These are phyloP conservation scores for Oophaga pumilio DNA, from an alignment of 2,113 vertebrate species.

Conservation along the genomic window DNA sequence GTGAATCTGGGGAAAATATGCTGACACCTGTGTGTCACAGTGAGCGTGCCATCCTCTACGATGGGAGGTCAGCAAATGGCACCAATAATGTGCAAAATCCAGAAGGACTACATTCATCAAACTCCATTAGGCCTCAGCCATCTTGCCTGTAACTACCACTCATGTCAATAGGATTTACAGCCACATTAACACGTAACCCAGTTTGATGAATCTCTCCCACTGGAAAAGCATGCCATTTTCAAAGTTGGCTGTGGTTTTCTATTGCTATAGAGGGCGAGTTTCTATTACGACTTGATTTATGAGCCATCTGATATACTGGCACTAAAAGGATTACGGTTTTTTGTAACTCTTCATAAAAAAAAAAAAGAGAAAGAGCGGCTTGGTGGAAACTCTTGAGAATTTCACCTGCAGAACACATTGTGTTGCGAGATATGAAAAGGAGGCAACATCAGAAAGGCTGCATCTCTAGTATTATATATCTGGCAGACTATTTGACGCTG, in stretches of 20 bases:
- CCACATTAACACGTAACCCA: slow-evolving; percentile 44
- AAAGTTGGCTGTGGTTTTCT: slow-evolving; percentile 36
- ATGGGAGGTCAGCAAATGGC: slow-evolving; percentile 22
- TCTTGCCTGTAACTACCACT: slow-evolving; percentile 40
- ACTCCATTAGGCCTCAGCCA: slow-evolving; percentile 30
- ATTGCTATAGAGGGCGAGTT: not conserved
- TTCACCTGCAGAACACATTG: slow-evolving; percentile 33
- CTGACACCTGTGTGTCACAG: not conserved
- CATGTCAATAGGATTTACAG: slow-evolving; percentile 48
- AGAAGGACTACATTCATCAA: slow-evolving; percentile 2
- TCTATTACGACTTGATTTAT: slow-evolving; percentile 34
- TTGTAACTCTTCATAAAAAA: slow-evolving; percentile 9
- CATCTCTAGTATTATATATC: slow-evolving; percentile 14
- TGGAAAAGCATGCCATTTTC: slow-evolving; percentile 41
- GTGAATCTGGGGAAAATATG: not conserved
- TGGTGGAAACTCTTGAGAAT: not conserved
- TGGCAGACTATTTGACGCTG: slow-evolving; percentile 18
- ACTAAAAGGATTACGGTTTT: slow-evolving; percentile 33
- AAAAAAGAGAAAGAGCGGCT: not conserved
- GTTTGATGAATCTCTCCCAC: slow-evolving; percentile 46
- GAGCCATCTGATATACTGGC: slow-evolving; percentile 22
- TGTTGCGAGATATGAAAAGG: not conserved
- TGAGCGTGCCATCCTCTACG: not conserved
- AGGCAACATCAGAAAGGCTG: not conserved
- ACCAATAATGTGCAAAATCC: not conserved